phyloP scores from a whole-genome alignment of 2,797 vertebrate genomes.

The Rhabdophis nuchalis region DNA sequence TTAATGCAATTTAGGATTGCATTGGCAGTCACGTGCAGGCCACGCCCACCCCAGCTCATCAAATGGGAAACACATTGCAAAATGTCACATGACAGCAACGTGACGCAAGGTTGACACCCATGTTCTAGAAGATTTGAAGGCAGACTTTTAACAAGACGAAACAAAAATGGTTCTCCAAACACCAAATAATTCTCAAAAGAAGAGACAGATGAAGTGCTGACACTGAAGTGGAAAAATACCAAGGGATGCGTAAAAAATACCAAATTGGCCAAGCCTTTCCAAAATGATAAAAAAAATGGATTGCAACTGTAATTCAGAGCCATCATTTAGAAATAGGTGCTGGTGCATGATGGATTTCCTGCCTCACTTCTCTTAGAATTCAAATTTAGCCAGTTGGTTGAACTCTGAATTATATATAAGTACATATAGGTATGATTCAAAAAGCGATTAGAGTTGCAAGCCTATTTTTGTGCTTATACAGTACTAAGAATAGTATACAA shows the following conservation, averaged over 20 bases:
- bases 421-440: neutral
- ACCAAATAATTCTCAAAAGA: neutral
- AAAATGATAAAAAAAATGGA: neutral
- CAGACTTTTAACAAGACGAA: neutral
- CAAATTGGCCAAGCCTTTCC: neutral
- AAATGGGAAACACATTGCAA: no score
- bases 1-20: no score
- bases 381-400: neutral
- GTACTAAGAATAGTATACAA: neutral
- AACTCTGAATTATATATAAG: neutral
- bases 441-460: neutral
- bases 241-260: neutral
- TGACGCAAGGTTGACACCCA: no score
- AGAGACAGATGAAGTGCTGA: neutral
- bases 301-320: neutral
- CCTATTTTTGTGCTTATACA: neutral
- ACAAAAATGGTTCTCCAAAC: neutral
- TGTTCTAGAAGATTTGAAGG: neutral
- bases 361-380: neutral
- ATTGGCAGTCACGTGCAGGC: no score
- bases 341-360: neutral
- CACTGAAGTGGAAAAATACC: neutral
- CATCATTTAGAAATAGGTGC: neutral
- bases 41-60: no score
- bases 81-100: no score